Evolutionary conservation across 30 jellyfish, hydroid and myxozoan species (phyloP).

Genomic region (Pelagia noctiluca): DNA sequence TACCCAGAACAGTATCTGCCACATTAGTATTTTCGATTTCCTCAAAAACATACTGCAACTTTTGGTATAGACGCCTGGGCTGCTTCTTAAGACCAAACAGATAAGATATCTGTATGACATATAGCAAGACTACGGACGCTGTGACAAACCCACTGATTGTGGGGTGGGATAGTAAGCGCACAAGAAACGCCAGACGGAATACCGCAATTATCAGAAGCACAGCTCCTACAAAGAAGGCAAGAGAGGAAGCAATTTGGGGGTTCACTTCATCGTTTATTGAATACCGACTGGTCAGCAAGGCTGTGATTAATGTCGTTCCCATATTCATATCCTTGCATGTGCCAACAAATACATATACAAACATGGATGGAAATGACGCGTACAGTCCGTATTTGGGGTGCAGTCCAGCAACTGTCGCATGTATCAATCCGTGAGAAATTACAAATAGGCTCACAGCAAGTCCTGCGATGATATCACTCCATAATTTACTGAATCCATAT

Average conservation of each 20-base stretch:
- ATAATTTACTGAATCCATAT: constrained; percentile 48
- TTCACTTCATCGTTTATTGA: constrained; percentile 22
- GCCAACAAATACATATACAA: constrained; percentile 69
- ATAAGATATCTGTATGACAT: constrained; percentile 66
- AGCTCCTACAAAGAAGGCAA: constrained; percentile 75
- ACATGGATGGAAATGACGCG: constrained; percentile 77
- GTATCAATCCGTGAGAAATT: constrained; percentile 79
- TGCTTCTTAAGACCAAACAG: constrained; percentile 73
- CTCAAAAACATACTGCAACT: constrained; percentile 52
- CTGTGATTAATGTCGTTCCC: constrained; percentile 83
- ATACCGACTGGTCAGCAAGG: constrained; percentile 72
- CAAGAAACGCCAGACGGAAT: constrained; percentile 73
- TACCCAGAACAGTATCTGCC: constrained; percentile 76
- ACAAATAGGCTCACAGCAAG: constrained; percentile 73
- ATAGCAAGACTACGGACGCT: constrained; percentile 71
- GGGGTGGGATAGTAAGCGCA: constrained; percentile 75
- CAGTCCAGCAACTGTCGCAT: constrained; percentile 77
- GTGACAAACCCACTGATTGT: constrained; percentile 89
- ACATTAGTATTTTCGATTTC: constrained; percentile 52
- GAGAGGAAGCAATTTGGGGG: constrained; percentile 69
- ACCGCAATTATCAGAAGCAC: constrained; percentile 62
- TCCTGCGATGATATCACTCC: constrained; percentile 78
- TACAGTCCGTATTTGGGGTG: constrained; percentile 83
- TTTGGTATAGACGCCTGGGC: constrained; percentile 48
- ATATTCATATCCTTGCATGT: constrained; percentile 76